Base-by-base conservation (phyloP, 2,113 vertebrate genomes). In the Oryzias curvinotus region DNA sequence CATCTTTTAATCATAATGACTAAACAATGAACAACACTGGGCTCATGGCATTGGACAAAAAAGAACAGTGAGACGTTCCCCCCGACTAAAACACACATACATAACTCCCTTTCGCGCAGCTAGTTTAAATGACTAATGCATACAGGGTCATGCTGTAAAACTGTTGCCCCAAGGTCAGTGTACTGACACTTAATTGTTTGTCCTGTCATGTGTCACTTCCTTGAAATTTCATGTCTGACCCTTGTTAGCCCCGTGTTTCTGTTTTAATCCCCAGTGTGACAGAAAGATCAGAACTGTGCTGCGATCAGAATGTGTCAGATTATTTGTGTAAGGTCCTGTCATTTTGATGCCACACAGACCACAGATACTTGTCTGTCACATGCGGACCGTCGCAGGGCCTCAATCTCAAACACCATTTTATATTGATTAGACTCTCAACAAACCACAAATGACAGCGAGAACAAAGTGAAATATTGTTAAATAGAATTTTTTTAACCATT, bases 151-250 rank as follows among this genome's bases (percentile, higher is more conserved):
- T 65, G 67, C 84, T 88, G 83, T 87, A 86, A 88, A 91, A 87
- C 78, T 85, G 78, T 73, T 85, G 89, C 79, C 88, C 89, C 65
- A 65, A 76, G 86, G 85, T 90, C 82, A 75, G 79, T 54, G 2
- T 41, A 75, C 77, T 89, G 83, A 92, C 89, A 85, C 87, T 83
- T 88, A 83, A 91, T 89, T 85, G 86, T 90, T 89, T 88, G 78
- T 88, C 86, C 84, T 90, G 85, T 90, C 88, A 91, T 87, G 81
- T 90, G 90, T 92, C 88, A 86, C 86, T 86, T 91, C 85, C 75
- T 78, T 82, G 85, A 90, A 90, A 87, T 89, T 84, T 90, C 85
- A 90, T 88, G 85, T 89, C 67, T 88, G 82, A 85, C 86, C 87
- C 80, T 81, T 82, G 80, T 86, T 85, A 82, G 76, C 85, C 75